Conservation (phyloP, 1,140 invertebrate genomes). For the Brachionus sp. region DNA sequence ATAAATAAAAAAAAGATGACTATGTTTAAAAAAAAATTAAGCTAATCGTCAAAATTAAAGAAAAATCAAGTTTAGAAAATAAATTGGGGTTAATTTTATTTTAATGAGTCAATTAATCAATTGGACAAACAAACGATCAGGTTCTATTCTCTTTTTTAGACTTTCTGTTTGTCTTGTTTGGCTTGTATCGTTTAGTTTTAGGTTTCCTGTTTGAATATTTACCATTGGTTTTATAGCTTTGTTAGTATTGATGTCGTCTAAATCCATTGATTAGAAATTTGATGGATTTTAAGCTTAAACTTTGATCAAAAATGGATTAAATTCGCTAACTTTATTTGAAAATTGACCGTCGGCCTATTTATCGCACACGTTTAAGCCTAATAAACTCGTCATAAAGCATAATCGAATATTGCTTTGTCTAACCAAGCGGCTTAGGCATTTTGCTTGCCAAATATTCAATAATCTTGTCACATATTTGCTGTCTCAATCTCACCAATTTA, state of each 20-base stretch:
- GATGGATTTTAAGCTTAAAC: not conserved
- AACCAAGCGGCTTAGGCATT: not conserved
- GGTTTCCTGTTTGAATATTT: constrained; percentile 25
- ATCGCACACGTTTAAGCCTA: constrained; percentile 9
- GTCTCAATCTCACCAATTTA: not conserved
- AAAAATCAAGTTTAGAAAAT: constrained; percentile 18
- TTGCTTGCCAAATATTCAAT: not conserved
- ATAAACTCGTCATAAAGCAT: not conserved
- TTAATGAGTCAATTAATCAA: constrained; percentile 9
- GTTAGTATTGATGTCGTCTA: not conserved
- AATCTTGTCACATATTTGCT: not conserved
- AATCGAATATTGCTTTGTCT: not conserved
- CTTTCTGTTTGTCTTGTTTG: constrained; percentile 10
- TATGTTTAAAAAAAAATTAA: constrained; percentile 16
- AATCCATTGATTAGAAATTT: not conserved
- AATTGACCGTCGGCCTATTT: constrained; percentile 1
- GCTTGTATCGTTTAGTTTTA: not conserved
- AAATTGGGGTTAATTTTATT: constrained; percentile 23
- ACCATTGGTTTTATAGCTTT: constrained; percentile 18
- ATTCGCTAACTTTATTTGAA: not conserved
- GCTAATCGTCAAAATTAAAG: constrained; percentile 8
- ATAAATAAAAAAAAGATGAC: not conserved
- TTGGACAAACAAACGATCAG: constrained; percentile 13
- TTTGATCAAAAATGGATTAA: constrained; percentile 22
- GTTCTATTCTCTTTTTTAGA: constrained; percentile 5